Percentiles rank a stretch among this genome's conserved stretches.
Conservation (phyloP, 2,888 invertebrate species). For the Drosophila mulleri region DNA sequence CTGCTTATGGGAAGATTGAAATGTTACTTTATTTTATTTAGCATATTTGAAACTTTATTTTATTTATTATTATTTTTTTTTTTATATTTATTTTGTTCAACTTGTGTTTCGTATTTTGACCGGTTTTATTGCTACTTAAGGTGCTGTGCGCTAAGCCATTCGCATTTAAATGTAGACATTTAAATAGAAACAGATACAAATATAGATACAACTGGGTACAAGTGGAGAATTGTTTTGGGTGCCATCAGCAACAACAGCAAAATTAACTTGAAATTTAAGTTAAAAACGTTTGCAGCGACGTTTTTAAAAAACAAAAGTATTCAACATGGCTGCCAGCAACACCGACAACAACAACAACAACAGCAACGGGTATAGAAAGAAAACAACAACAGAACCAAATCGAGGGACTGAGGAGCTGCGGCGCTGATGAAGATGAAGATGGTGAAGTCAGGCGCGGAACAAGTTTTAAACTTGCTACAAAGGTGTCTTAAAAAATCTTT, state of each 20-base stretch:
- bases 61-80: slow-evolving; percentile 11
- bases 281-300: slow-evolving; percentile 41
- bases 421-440: slow-evolving; percentile 56
- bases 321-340: slow-evolving; percentile 79
- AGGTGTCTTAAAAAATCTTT: slow-evolving; percentile 82
- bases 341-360: slow-evolving; percentile 39
- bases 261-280: slow-evolving; percentile 66
- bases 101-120: slow-evolving; percentile 22
- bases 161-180: slow-evolving; percentile 39
- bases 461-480: slow-evolving; percentile 81
- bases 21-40: slow-evolving; percentile 6
- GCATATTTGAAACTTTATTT: slow-evolving; percentile 18
- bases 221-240: slow-evolving; percentile 33
- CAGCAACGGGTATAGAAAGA: slow-evolving; percentile 50
- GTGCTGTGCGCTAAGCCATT: slow-evolving; percentile 23
- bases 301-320: slow-evolving; percentile 79
- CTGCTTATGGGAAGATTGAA: background rate
- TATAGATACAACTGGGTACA: slow-evolving; percentile 12
- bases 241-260: slow-evolving; percentile 16
- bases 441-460: slow-evolving; percentile 72
- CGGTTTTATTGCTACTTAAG: slow-evolving; percentile 26
- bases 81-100: slow-evolving; percentile 28
- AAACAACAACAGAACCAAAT: slow-evolving; percentile 30
- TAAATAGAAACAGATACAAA: slow-evolving; percentile 24
- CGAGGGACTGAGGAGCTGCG: slow-evolving; percentile 29